Conservation (phyloP, 1,140 invertebrate genomes). For the Drosophila pandora region DNA sequence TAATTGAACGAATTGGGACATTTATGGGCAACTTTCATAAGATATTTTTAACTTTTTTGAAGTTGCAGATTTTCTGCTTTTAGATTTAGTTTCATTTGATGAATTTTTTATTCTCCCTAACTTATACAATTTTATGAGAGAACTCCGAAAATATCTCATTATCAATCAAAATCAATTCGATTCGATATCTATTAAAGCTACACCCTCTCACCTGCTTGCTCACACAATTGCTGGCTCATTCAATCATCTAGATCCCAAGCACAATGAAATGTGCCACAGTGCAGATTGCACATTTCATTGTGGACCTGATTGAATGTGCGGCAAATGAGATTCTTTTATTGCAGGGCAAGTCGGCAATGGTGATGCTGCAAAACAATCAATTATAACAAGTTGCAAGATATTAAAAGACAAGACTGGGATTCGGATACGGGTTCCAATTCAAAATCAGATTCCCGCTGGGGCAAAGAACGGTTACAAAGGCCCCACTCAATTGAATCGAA, state of each 20-base stretch:
- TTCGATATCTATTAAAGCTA: background rate
- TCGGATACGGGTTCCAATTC: slow-evolving; percentile 16
- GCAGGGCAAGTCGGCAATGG: slow-evolving; percentile 30
- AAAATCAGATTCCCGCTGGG: slow-evolving; percentile 27
- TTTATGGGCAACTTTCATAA: no score
- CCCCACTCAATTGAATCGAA: slow-evolving; percentile 65
- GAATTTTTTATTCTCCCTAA: no score
- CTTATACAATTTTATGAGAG: background rate
- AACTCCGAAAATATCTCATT: background rate
- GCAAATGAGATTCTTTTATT: slow-evolving; percentile 36
- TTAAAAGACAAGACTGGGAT: slow-evolving; percentile 19
- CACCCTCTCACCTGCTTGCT: slow-evolving; percentile 23
- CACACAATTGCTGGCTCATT: slow-evolving; percentile 31
- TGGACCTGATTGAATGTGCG: slow-evolving; percentile 40
- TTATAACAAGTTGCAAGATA: slow-evolving; percentile 67
- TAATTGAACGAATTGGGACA: no score
- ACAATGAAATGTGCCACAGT: slow-evolving; percentile 12
- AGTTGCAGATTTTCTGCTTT: no score
- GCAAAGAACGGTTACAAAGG: slow-evolving; percentile 48
- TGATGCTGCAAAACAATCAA: slow-evolving; percentile 79
- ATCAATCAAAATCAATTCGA: background rate
- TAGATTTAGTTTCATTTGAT: no score
- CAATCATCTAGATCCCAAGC: slow-evolving; percentile 25
- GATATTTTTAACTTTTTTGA: no score
- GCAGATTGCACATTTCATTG: slow-evolving; percentile 40